phyloP scores from a whole-genome alignment of 1,140 invertebrate species.

The Cyclina sinensis region DNA sequence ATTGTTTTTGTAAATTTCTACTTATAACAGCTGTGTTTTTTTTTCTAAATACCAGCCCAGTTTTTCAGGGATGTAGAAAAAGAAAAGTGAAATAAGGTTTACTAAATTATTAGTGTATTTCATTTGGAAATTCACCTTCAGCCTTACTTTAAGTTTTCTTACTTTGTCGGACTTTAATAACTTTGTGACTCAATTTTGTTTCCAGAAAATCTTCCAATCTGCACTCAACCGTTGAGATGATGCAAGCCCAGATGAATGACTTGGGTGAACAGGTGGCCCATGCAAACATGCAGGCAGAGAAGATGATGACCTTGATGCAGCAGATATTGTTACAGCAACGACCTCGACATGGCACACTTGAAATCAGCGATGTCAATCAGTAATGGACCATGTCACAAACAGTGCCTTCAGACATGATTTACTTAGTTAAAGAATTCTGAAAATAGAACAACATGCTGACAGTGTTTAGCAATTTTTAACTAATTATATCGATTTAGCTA shows the following conservation, averaged over 20 bases:
- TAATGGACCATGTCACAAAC: no score
- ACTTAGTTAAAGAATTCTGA: no score
- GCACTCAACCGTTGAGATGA: background rate
- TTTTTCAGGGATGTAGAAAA: no score
- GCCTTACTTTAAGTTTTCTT: background rate
- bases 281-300: constrained; percentile 44
- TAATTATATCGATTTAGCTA: no score
- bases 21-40: no score
- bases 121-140: background rate
- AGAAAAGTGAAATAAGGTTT: no score
- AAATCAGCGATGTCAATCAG: constrained; percentile 30
- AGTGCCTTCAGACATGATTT: no score
- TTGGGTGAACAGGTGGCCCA: constrained; percentile 60
- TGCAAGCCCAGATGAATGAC: constrained; percentile 65
- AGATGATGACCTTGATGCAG: constrained; percentile 70
- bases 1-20: no score
- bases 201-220: constrained; percentile 22
- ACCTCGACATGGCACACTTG: background rate
- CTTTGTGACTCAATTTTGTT: background rate
- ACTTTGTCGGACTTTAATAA: no score
- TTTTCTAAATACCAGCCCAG: no score
- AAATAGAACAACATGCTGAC: no score
- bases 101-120: background rate
- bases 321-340: constrained; percentile 28
- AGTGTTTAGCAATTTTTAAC: no score